A percentile compares a stretch with the other conserved stretches of the same genome.
Evolutionary conservation across 30 jellyfish, hydroid and myxozoan genomes (phyloP).

Genomic region (Clytia hemisphaerica): DNA sequence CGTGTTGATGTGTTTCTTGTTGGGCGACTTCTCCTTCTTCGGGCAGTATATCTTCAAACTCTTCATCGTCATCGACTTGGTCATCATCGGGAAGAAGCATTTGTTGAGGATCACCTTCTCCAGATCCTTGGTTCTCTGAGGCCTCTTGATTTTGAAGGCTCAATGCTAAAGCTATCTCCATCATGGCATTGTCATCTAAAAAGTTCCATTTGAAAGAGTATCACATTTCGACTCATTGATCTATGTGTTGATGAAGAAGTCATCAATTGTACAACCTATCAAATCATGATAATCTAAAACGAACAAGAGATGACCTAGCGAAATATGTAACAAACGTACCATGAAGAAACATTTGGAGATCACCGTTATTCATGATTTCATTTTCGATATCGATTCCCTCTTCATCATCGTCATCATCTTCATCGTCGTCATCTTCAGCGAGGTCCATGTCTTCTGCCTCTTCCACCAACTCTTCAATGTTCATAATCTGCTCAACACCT

Average conservation of each 20-base stretch:
- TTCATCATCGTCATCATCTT: conserved; percentile 41
- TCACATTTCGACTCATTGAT: not conserved
- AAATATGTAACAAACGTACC: no score
- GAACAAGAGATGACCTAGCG: no score
- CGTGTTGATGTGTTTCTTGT: no score
- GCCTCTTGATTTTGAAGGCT: conserved; percentile 74
- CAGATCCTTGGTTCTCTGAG: conserved; percentile 52
- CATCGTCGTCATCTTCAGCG: conserved; percentile 17
- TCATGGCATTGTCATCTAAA: conserved; percentile 82
- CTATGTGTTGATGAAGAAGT: no score
- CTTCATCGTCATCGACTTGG: not conserved
- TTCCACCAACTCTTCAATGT: not conserved
- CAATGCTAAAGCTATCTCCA: conserved; percentile 90
- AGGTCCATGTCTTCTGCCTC: not conserved
- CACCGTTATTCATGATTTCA: conserved; percentile 43
- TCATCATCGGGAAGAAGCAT: not conserved
- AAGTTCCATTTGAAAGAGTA: not conserved
- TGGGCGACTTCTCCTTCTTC: no score
- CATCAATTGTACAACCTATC: no score
- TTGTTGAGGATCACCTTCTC: conserved; percentile 41
- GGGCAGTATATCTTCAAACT: not conserved
- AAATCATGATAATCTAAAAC: no score
- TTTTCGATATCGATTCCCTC: conserved; percentile 42
- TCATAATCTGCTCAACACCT: not conserved
- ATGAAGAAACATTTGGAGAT: conserved; percentile 25